Evolutionary conservation across 1,140 invertebrate species (phyloP).

Genomic region (honey bee (Apis mellifera)): Amel_HAv3.1 CM009931.2:24820001-24820500

Average conservation of each 20-base stretch:
- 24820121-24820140: no score
- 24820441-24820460: conserved; percentile 33
- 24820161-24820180: no score
- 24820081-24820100: no score
- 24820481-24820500: conserved; percentile 9
- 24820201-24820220: not conserved
- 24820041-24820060: no score
- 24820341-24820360: conserved; percentile 34
- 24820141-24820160: no score
- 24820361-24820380: conserved; percentile 50
- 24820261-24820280: conserved; percentile 18
- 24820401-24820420: conserved; percentile 48
- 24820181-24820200: not conserved
- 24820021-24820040: no score
- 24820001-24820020: no score
- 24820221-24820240: conserved; percentile 26
- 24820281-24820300: conserved; percentile 40
- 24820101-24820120: no score
- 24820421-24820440: conserved; percentile 50
- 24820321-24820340: conserved; percentile 52
- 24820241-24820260: not conserved
- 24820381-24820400: conserved; percentile 46
- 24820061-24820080: no score
- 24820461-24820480: conserved; percentile 45
- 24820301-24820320: conserved; percentile 51